Evolutionary conservation across 1,140 invertebrate genomes (phyloP), one percentile per base, ranked within the genome.

Genomic region (Macrosteles quadrilineatus): DNA sequence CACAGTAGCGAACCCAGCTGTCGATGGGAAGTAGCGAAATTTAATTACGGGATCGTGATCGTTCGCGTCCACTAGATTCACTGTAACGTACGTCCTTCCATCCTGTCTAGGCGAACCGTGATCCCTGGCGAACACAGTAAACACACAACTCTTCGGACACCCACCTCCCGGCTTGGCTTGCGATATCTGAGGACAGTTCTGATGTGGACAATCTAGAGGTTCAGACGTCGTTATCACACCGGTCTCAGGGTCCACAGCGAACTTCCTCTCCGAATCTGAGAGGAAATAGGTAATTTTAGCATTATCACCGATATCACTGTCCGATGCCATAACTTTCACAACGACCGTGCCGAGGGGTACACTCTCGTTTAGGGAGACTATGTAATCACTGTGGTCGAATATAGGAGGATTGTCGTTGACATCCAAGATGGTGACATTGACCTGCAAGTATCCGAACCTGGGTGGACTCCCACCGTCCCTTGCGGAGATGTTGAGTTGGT

Each of bases 351-450:
- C 94, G 0, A 91, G 88, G 1, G 90, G 87, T 1, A 94, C 91
- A 76, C 92, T 97, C 81, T 99, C 97, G 79, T 96, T 95, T 17
- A 98, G 76, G 11, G 90, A 91, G 0, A 97, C 94, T 53, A 90
- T 91, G 81, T 97, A 98, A 77, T 97, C 95, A 81, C 90, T 93
- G 77, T 95, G 93, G 77, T 94, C 92, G 74, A 97, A 97, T 62
- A 95, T 91, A 27, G 96, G 96, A 19, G 94, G 92, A 81, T 97
- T 97, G 78, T 98, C 96, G 78, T 98, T 98, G 0, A 96, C 93
- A 80, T 98, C 96, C 63, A 97, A 80, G 67, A 97, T 91, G 17
- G 90, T 91, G 11, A 96, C 91, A 78, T 95, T 95, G n/a, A 97
- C 92, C 80, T 91, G 86, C 19, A 96, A 81, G 78, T 89, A 97